Percentiles rank a stretch among this genome's conserved stretches.
Conservation (phyloP, 2,888 invertebrate species). For the Heliothis peltigera region DNA sequence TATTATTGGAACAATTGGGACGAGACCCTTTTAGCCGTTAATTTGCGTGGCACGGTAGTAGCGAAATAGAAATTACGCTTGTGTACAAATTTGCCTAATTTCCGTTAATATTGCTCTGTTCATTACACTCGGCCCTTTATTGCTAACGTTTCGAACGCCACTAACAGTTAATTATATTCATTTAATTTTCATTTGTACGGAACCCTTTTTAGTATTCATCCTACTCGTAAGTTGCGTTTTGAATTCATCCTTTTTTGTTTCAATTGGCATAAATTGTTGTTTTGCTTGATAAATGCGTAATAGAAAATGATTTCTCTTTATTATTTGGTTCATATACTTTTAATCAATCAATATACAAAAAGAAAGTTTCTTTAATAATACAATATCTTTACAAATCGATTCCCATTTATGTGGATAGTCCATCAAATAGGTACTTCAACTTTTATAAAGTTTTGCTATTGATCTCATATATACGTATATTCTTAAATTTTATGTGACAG, state of each 20-base stretch:
- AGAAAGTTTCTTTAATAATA: background rate
- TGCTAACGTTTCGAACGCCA: constrained; percentile 70
- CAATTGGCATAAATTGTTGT: constrained; percentile 2
- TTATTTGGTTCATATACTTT: background rate
- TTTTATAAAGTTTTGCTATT: constrained; percentile 19
- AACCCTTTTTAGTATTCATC: constrained; percentile 57
- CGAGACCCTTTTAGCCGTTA: constrained; percentile 62
- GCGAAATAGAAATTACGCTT: constrained; percentile 75
- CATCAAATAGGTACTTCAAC: background rate
- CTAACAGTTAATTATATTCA: constrained; percentile 74
- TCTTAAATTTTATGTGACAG: constrained; percentile 21
- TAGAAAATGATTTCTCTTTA: background rate
- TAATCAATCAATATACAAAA: background rate
- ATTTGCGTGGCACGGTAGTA: constrained; percentile 71
- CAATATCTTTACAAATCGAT: background rate
- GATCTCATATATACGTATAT: background rate
- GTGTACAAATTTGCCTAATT: constrained; percentile 77
- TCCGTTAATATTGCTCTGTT: constrained; percentile 75
- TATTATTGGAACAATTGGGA: constrained; percentile 58
- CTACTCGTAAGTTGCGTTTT: constrained; percentile 42
- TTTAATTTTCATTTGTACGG: constrained; percentile 66
- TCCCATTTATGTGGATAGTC: background rate
- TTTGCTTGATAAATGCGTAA: background rate
- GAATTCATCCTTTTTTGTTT: constrained; percentile 41
- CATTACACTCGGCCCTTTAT: constrained; percentile 73